Evolutionary conservation across 2,797 vertebrate genomes (phyloP), one percentile per base, ranked within the genome.

Genomic region (Platyrinchus mystaceus): DNA sequence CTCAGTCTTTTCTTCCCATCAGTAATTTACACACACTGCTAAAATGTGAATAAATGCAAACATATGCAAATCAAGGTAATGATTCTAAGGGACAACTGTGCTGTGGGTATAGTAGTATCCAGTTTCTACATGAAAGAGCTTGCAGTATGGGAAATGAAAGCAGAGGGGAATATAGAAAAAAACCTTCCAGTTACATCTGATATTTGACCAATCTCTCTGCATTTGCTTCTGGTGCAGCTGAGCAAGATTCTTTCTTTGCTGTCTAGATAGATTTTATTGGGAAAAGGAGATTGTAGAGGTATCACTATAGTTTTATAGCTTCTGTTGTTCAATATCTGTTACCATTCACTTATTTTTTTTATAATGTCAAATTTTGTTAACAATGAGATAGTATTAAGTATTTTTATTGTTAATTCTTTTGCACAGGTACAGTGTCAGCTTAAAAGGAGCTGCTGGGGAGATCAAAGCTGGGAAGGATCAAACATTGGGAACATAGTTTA

Each of bases 381-480:
- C 62, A 89, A 80, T 58, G 71, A 92, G 81, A 68, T 60, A 84
- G 62, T 23, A 62, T 66, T 84, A 73, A 87, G 68, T 28, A 6
- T 46, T 92, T 96, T 84, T 81, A 41, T 49, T 46, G n/a, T 78
- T 87, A 95, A 95, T 96, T 95, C 60, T 94, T 85, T 87, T 64
- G 56, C 77, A 83, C 87, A 84, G 7, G 60, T 78, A 90, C 66
- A 88, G 28, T 46, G 74, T 94, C 91, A 28, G 87, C 63, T 87
- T 94, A 92, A 95, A 96, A 96, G 52, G 82, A 71, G 60, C 52
- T 89, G 7, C 71, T 37, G 73, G 66, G 32, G 58, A 44, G 52
- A 95, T 97, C 91, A 94, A 95, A 96, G 81, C 63, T 84, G 27
- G 73, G 52, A 84, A 30, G 36, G 58, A 96, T 97, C 95, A 97